phyloP scores from a whole-genome alignment of 2,797 vertebrate genomes.

The Pelobates cultripes region DNA sequence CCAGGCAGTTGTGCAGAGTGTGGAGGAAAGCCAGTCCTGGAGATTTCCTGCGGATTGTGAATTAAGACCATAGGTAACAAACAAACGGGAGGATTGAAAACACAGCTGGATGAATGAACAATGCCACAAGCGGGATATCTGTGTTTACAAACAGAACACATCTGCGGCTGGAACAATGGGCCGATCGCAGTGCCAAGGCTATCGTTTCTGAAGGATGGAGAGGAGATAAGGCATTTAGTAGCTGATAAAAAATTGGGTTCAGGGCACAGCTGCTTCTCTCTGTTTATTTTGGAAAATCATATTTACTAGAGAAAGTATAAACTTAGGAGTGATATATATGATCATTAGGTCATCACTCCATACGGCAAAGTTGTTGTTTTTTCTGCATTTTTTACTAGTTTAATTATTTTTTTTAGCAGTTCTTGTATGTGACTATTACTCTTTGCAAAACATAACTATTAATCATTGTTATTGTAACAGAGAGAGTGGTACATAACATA shows the following conservation, averaged over 20 bases:
- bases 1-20: too few relatives aligned
- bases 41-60: not conserved
- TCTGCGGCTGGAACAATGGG: conserved; percentile 39
- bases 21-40: too few relatives aligned
- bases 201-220: conserved; percentile 21
- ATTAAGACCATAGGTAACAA: not conserved
- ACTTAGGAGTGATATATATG: not conserved
- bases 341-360: too few relatives aligned
- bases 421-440: too few relatives aligned
- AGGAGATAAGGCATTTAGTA: not conserved
- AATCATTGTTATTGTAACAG: too few relatives aligned
- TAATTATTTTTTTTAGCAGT: too few relatives aligned
- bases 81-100: not conserved
- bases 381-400: too few relatives aligned
- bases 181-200: conserved; percentile 26
- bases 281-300: conserved; percentile 25
- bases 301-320: not conserved
- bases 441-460: too few relatives aligned
- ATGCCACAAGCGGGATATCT: not conserved
- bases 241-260: not conserved
- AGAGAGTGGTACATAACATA: too few relatives aligned
- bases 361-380: too few relatives aligned
- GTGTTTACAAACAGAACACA: conserved; percentile 44
- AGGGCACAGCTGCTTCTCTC: conserved; percentile 21
- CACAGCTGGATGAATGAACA: conserved; percentile 32